Conservation (phyloP, 2,797 vertebrate genomes). For the Anguilla pacifica region DNA sequence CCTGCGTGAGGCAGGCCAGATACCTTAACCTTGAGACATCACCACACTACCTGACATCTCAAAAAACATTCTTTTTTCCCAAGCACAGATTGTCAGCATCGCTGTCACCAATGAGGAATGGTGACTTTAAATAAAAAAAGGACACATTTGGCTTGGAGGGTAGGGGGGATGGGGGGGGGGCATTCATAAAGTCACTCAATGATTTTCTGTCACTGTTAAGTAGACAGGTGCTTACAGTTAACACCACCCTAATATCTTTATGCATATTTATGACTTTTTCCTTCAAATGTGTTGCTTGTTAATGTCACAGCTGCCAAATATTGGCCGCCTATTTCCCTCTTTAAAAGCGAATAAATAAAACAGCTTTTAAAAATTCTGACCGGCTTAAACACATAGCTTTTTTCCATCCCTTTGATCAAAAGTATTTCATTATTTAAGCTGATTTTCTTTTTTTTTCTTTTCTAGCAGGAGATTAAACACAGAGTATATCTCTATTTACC, state of each 20-base stretch:
- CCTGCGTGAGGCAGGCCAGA: conserved; percentile 59
- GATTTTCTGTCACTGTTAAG: conserved; percentile 94
- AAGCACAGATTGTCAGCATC: conserved; percentile 71
- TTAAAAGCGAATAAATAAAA: conserved; percentile 92
- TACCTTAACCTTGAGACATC: conserved; percentile 75
- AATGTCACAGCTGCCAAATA: conserved; percentile 94
- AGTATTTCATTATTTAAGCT: conserved; percentile 68
- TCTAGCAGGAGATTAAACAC: conserved; percentile 58
- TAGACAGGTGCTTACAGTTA: conserved; percentile 96
- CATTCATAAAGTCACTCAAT: conserved; percentile 91
- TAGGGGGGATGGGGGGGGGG: conserved; percentile 62
- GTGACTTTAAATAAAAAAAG: conserved; percentile 85
- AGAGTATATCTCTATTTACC: conserved; percentile 68
- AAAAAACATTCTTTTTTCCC: conserved; percentile 70
- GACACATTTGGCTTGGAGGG: conserved; percentile 83
- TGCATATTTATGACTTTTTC: conserved; percentile 95
- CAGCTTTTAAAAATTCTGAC: conserved; percentile 83
- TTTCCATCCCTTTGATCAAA: conserved; percentile 71
- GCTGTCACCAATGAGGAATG: conserved; percentile 67
- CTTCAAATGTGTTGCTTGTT: conserved; percentile 89
- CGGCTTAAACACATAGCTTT: conserved; percentile 79
- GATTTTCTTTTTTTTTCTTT: conserved; percentile 55
- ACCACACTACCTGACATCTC: conserved; percentile 65
- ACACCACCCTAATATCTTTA: conserved; percentile 94
- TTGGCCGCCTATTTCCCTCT: conserved; percentile 75